Evolutionary conservation across 2,888 invertebrate genomes (phyloP).

Genomic region (Homarus gammarus): DNA sequence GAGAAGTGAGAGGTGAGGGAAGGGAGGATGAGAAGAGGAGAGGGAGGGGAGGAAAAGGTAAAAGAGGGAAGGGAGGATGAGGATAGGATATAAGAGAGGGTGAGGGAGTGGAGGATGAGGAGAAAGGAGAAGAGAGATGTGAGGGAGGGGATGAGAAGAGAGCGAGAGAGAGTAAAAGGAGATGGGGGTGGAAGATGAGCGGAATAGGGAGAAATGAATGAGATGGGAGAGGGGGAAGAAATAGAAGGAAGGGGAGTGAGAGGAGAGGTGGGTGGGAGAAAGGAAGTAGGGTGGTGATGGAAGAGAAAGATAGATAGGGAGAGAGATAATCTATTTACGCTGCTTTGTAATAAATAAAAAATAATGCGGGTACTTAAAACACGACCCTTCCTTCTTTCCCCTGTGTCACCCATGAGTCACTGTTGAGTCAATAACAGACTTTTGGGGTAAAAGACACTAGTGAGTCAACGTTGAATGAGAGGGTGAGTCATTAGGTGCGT

Average conservation of each 20-base stretch:
- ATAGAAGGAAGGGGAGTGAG: slow-evolving; percentile 10
- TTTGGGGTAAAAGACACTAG: too few species aligned
- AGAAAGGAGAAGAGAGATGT: not conserved
- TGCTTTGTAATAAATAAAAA: not conserved
- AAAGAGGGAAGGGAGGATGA: too few species aligned
- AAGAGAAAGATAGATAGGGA: not conserved
- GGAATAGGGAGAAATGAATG: not conserved
- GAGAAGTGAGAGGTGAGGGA: not conserved
- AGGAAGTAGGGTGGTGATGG: not conserved
- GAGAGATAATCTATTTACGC: not conserved
- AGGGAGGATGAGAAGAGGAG: too few species aligned
- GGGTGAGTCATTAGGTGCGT: too few species aligned
- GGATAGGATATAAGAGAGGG: not conserved
- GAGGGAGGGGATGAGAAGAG: not conserved
- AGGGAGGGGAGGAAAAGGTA: too few species aligned
- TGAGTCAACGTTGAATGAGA: not conserved
- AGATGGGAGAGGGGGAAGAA: not conserved
- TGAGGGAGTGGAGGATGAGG: too few species aligned
- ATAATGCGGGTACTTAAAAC: not conserved
- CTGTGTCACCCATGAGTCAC: not conserved
- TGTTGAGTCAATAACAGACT: too few species aligned
- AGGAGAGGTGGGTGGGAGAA: slow-evolving; percentile 16
- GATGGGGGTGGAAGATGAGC: not conserved
- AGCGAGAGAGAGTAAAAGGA: not conserved
- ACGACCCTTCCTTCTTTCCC: not conserved